Base-by-base conservation (phyloP, 2,888 invertebrate genomes). In the Bugula neritina region DNA sequence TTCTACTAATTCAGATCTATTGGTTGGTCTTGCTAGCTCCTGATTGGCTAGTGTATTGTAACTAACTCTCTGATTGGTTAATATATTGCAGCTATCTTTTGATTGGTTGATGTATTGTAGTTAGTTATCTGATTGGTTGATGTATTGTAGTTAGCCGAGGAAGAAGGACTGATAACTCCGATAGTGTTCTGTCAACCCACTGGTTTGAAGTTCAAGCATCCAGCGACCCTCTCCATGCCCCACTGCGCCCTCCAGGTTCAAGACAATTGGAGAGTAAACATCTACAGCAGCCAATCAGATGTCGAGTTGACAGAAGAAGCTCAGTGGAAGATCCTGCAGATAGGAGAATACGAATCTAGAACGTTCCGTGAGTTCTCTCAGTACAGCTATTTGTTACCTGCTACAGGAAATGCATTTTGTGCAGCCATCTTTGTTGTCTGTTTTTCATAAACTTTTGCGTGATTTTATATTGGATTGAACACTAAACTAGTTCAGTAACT, bases 291-390 rank as follows among this genome's bases (percentile, higher is more conserved):
- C n/a, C 31, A 63, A 31, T 25, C 63, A 34, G 63, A 63, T n/a
- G 31, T 63, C 1, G 63, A 63, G 29, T 43, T 17, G 5, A 31
- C 5, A 13, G 17, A 21, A 27, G 63, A 25, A 34, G 31, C 63
- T 31, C 31, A 63, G 13, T 63, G 63, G 63, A 63, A 63, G n/a
- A 27, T 31, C 31, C n/a, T 63, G n/a, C 63, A 63, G 63, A 63
- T 63, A 31, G 63, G 63, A 10, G 63, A 34, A 27, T 63, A 63
- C 31, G 63, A 63, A n/a, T 63, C 63, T 31, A 21, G 63, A 5
- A 10, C 27, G n/a, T 25, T 63, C 17, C 27, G 63, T 63, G 31
- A 63, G 63, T 63, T 13, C 13, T 23, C 5, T 5, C 23, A 55
- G 55, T 25, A 25, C 21, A 21, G 21, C 52, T 52, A 21, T 21